Evolutionary conservation across 2,888 invertebrate genomes (phyloP), one percentile per base, ranked within the genome.

Genomic region (Neocrepidodera transversa): DNA sequence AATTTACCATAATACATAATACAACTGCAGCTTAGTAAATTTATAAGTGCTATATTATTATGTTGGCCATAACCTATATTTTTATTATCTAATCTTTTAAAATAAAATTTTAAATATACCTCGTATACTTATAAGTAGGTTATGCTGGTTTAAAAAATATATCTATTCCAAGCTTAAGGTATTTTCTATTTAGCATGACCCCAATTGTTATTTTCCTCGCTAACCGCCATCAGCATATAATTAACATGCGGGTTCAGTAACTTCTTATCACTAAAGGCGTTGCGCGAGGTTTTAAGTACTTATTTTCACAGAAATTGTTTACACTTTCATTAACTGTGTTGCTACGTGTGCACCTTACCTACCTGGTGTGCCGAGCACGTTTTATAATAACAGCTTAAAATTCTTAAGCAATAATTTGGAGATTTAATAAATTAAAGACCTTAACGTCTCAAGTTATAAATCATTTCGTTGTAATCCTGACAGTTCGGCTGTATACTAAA

Each of bases 261-360:
- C 55, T 40, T 26, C 48, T 55, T 55, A 56, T 56, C 49, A 42
- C n/a, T 17, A 42, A 51, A 20, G n/a, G n/a, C n/a, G n/a, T n/a
- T n/a, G n/a, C n/a, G n/a, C n/a, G n/a, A n/a, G n/a, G n/a, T n/a
- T n/a, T n/a, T n/a, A n/a, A n/a, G n/a, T 40, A 35, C 20, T 13
- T 18, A 13, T 30, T 28, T 52, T 18, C 30, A 30, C 42, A 17
- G 35, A 51, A 51, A 26, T 20, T 40, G 50, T 50, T 23, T 36
- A 50, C 23, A 50, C 38, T 30, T 36, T 30, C n/a, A 10, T 48
- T 45, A 45, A 45, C 6, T 45, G 14, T n/a, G n/a, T n/a, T n/a
- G n/a, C n/a, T n/a, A n/a, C n/a, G n/a, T n/a, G n/a, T 23, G 13
- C 1, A 16, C 17, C 32, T n/a, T 18, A 32, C 48, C 7, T 23